Conservation (phyloP, 1,140 invertebrate genomes). For the Rhopalosiphum maidis region DNA sequence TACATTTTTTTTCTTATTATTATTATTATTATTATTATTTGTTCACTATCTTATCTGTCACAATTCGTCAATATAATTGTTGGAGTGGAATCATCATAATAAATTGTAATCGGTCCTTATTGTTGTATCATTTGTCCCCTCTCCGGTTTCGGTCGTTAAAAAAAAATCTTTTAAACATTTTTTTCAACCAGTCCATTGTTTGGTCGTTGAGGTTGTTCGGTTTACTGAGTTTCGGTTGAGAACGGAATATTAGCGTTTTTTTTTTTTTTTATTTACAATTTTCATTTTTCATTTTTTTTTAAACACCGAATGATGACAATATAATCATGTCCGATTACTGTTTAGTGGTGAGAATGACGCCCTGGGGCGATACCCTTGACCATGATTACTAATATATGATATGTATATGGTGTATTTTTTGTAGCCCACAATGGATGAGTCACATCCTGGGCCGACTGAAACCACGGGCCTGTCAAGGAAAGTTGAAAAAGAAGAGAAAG, state of each 20-base stretch:
- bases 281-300: background rate
- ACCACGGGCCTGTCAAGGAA: background rate
- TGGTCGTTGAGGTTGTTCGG: background rate
- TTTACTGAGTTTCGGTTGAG: background rate
- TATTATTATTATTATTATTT: background rate
- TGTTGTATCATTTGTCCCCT: background rate
- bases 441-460: background rate
- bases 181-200: background rate
- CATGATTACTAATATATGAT: background rate
- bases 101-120: background rate
- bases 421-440: constrained; percentile 27
- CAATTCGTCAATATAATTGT: constrained; percentile 15
- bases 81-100: background rate
- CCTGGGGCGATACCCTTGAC: background rate
- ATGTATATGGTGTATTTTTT: background rate
- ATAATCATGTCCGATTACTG: constrained; percentile 41
- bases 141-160: background rate
- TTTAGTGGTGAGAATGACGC: constrained; percentile 36
- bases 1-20: background rate
- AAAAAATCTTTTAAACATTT: constrained; percentile 9
- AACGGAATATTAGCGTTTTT: background rate
- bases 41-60: constrained; percentile 1
- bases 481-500: background rate
- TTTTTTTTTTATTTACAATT: background rate
- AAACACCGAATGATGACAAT: background rate